phyloP scores from a whole-genome alignment of 2,797 vertebrate genomes.

The Atherinosoma microstoma region DNA sequence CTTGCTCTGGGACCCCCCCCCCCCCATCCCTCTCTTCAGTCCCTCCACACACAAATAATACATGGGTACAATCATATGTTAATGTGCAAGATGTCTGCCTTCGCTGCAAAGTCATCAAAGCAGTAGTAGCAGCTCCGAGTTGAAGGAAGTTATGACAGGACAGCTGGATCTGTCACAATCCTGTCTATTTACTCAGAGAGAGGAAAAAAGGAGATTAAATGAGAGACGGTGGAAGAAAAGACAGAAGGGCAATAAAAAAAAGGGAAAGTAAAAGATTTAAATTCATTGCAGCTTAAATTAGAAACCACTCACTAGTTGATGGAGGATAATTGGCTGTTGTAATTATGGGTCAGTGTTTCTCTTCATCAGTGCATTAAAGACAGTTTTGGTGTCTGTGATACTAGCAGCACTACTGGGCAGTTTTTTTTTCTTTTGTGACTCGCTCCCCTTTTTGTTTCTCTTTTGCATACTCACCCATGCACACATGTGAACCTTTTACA shows the following conservation, averaged over 20 bases:
- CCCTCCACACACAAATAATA: constrained; percentile 78
- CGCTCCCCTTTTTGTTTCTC: neutral
- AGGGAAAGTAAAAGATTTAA: constrained; percentile 51
- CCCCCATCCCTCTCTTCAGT: constrained; percentile 54
- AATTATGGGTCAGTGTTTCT: constrained; percentile 64
- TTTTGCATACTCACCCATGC: neutral
- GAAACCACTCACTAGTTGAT: constrained; percentile 45
- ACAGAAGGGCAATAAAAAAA: constrained; percentile 55
- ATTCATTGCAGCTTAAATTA: constrained; percentile 58
- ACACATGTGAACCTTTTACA: neutral
- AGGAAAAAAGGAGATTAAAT: constrained; percentile 44
- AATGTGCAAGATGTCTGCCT: constrained; percentile 81
- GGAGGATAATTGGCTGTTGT: constrained; percentile 64
- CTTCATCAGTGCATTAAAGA: constrained; percentile 43
- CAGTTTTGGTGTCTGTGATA: constrained; percentile 1
- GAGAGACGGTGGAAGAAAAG: constrained; percentile 46
- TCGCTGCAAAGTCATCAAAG: constrained; percentile 79
- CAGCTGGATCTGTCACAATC: constrained; percentile 73
- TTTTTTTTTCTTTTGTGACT: neutral
- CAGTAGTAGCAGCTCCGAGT: constrained; percentile 62
- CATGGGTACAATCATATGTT: constrained; percentile 79
- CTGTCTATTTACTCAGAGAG: constrained; percentile 64
- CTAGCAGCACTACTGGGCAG: neutral
- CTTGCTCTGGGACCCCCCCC: constrained; percentile 65
- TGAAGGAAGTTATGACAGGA: constrained; percentile 70